These are phyloP conservation scores for Myotis findleyi DNA, from an alignment of 2,797 vertebrate species.

Conservation along the genomic window DNA sequence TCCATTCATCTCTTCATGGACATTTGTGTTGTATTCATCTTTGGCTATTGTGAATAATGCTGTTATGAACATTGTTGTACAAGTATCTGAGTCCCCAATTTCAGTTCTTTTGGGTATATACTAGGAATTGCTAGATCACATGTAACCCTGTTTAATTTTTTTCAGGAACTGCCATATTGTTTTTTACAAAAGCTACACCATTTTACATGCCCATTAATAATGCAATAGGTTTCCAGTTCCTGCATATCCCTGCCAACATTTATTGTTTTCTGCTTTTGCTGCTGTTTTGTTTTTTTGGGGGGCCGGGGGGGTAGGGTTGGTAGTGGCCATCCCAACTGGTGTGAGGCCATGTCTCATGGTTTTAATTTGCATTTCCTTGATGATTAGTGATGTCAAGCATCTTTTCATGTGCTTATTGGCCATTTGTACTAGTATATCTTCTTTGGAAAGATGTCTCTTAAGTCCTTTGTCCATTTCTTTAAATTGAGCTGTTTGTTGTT, in stretches of 20 bases:
- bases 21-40: not conserved
- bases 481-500: not conserved
- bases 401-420: not conserved
- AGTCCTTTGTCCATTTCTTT: not conserved
- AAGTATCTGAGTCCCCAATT: not conserved
- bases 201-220: not conserved
- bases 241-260: not conserved
- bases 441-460: not conserved
- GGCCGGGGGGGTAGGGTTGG: too few species aligned
- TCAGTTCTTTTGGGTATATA: not conserved
- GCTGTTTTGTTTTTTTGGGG: not conserved
- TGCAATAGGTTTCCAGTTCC: not conserved
- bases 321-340: not conserved
- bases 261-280: not conserved
- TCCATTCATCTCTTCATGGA: not conserved
- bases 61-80: not conserved
- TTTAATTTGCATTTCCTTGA: not conserved
- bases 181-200: not conserved
- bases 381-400: not conserved
- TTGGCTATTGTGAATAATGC: not conserved
- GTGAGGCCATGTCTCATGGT: not conserved
- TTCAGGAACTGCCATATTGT: not conserved
- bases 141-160: not conserved
- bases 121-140: not conserved
- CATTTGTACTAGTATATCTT: not conserved